A percentile compares a stretch with the other conserved stretches of the same genome.
These are phyloP conservation scores for Bos javanicus DNA, from an alignment of 2,113 vertebrate species.

Conservation along the genomic window DNA sequence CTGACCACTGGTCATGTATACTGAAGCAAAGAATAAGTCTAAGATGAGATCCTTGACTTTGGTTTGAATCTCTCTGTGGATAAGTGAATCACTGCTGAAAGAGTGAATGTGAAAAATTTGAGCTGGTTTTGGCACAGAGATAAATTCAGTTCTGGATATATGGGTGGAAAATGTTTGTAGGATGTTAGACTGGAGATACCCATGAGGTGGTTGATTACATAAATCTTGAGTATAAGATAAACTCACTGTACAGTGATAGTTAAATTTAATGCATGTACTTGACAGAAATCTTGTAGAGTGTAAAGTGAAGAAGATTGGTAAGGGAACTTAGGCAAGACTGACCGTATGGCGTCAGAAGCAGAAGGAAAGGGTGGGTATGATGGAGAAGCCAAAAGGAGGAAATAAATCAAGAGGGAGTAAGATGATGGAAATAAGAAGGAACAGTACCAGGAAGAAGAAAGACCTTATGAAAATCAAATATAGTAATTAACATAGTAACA, in stretches of 20 bases:
- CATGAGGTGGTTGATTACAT: background rate
- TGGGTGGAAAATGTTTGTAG: background rate
- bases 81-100: background rate
- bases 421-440: background rate
- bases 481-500: background rate
- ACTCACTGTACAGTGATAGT: background rate
- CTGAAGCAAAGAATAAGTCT: background rate
- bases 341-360: background rate
- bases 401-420: background rate
- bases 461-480: background rate
- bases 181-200: background rate
- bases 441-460: background rate
- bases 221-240: background rate
- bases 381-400: background rate
- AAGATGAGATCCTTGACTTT: background rate
- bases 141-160: background rate
- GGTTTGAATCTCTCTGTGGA: background rate
- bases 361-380: background rate
- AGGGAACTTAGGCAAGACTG: background rate
- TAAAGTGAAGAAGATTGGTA: background rate
- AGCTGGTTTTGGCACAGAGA: background rate
- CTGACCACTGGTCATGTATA: background rate
- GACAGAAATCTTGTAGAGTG: background rate
- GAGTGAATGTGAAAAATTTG: background rate
- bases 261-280: background rate